A percentile compares a stretch with the other conserved stretches of the same genome.
phyloP scores from a whole-genome alignment of 2,113 vertebrate species.

The Charadrius vociferus region DNA sequence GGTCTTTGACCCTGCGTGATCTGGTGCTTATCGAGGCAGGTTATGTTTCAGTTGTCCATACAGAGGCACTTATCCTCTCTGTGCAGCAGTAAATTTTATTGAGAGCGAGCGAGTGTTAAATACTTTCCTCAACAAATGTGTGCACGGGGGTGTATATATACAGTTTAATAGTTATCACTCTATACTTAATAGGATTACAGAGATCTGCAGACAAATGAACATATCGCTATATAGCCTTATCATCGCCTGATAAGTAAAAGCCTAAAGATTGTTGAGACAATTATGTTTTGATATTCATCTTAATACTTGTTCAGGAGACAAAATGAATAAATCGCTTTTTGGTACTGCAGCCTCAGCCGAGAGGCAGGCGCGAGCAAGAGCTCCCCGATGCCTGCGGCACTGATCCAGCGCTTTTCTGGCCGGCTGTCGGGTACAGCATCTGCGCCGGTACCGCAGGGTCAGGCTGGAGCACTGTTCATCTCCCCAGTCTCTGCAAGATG shows the following conservation, averaged over 20 bases:
- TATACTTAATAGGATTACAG: conserved; percentile 66
- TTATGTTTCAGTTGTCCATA: not conserved
- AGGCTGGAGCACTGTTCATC: not conserved
- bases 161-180: conserved; percentile 54
- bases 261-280: conserved; percentile 72
- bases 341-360: accelerated
- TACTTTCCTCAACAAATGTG: not conserved
- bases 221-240: conserved; percentile 28
- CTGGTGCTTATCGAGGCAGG: accelerated
- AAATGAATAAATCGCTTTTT: not conserved
- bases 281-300: conserved; percentile 74
- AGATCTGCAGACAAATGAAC: conserved; percentile 67
- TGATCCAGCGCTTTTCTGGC: not conserved
- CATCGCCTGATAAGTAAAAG: conserved; percentile 71
- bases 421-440: accelerated
- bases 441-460: accelerated
- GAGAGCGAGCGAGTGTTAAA: not conserved
- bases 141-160: not conserved
- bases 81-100: not conserved
- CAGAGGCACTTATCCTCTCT: not conserved
- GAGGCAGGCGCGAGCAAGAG: accelerated
- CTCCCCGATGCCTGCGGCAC: accelerated
- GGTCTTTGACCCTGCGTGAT: not conserved
- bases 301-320: conserved; percentile 46
- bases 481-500: not conserved